A percentile compares a stretch with the other conserved stretches of the same genome.
Conservation (phyloP, 2,797 vertebrate species). For the Varecia variegata region DNA sequence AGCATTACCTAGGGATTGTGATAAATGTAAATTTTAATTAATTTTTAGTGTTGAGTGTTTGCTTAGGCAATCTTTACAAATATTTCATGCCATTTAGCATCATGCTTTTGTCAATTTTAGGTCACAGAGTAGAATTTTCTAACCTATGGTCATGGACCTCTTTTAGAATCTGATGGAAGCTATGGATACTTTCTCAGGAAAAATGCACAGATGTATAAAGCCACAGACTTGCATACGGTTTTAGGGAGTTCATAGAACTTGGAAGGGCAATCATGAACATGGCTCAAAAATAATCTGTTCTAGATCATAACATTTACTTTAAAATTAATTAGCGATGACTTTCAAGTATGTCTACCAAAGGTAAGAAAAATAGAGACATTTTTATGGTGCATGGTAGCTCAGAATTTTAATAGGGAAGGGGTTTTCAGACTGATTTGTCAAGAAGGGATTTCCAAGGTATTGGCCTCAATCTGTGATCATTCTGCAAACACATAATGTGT, state of each 20-base stretch:
- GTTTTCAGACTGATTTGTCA: not conserved
- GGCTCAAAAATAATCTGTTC: not conserved
- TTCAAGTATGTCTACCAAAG: not conserved
- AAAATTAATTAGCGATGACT: not conserved
- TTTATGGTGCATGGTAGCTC: not conserved
- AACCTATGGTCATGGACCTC: not conserved
- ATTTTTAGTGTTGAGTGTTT: not conserved
- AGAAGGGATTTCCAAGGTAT: not conserved
- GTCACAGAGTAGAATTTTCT: constrained; percentile 15
- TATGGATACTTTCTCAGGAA: not conserved
- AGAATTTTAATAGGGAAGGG: not conserved
- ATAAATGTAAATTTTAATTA: not conserved
- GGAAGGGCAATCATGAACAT: not conserved
- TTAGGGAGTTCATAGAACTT: not conserved
- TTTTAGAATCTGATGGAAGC: constrained; percentile 20
- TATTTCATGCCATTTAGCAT: constrained; percentile 17
- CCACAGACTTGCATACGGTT: not conserved
- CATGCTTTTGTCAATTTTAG: constrained; percentile 1
- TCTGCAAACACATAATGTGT: not conserved
- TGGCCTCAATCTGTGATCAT: not conserved
- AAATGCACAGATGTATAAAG: not conserved
- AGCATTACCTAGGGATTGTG: not conserved
- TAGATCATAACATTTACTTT: not conserved
- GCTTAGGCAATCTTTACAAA: not conserved
- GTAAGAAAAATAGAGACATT: not conserved